Percentiles rank a stretch among this genome's conserved stretches.
Conservation (phyloP, 2,113 vertebrate genomes). For the Rhinolophus ferrumequinum region DNA sequence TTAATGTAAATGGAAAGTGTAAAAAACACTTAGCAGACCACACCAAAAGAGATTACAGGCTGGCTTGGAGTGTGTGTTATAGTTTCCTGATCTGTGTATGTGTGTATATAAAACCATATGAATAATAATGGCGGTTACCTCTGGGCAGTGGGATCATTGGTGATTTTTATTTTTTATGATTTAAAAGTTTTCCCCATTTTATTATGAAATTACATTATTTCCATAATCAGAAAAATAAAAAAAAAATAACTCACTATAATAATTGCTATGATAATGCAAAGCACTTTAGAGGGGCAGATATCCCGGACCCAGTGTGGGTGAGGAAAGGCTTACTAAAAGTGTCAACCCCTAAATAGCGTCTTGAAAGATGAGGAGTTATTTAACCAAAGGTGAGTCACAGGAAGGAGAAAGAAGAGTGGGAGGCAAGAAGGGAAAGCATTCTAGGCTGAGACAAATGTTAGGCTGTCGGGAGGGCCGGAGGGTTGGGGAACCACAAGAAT, state of each 20-base stretch:
- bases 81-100: background rate
- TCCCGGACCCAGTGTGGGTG: background rate
- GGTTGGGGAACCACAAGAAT: background rate
- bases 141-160: background rate
- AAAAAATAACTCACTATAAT: background rate
- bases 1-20: background rate
- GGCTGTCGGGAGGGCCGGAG: background rate
- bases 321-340: background rate
- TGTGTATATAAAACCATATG: background rate
- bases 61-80: background rate
- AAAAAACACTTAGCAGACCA: background rate
- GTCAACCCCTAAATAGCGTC: background rate
- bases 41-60: background rate
- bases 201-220: background rate
- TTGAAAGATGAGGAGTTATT: background rate
- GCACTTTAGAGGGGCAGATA: background rate
- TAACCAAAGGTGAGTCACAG: background rate
- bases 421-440: background rate
- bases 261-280: background rate
- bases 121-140: background rate
- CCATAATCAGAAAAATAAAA: background rate
- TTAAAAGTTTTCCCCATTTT: background rate
- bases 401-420: background rate
- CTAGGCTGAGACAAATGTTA: background rate
- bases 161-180: background rate